Percentiles rank a stretch among this genome's conserved stretches.
phyloP scores from a whole-genome alignment of 1,140 invertebrate species.

The Bombus confusus region DNA sequence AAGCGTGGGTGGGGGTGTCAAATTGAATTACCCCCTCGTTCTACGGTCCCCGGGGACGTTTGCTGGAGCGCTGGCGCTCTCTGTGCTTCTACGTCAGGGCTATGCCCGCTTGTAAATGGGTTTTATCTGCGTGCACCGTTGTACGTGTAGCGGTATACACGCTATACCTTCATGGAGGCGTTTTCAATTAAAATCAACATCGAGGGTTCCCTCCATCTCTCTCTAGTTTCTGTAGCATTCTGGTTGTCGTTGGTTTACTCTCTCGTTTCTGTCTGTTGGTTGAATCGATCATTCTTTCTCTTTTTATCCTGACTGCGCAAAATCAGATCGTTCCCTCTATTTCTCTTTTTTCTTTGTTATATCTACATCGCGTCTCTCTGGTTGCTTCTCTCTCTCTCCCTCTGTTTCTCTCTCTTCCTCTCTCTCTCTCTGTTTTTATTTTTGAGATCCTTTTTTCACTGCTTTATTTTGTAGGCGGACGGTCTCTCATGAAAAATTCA shows the following conservation, averaged over 20 bases:
- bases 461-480: background rate
- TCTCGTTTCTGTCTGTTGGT: slow-evolving; percentile 1
- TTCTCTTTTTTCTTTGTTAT: background rate
- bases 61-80: slow-evolving; percentile 70
- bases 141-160: slow-evolving; percentile 35
- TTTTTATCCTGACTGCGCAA: slow-evolving; percentile 33
- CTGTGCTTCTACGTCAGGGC: slow-evolving; percentile 54
- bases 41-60: slow-evolving; percentile 75
- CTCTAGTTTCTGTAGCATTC: background rate
- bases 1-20: slow-evolving; percentile 81
- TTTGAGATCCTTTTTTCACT: background rate
- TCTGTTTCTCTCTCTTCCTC: background rate
- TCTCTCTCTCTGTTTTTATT: background rate
- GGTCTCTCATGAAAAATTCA: slow-evolving; percentile 54
- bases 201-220: slow-evolving; percentile 50
- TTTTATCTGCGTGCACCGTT: slow-evolving; percentile 55
- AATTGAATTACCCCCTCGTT: slow-evolving; percentile 80
- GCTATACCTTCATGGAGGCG: slow-evolving; percentile 71
- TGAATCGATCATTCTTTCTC: slow-evolving; percentile 9
- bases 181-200: slow-evolving; percentile 80
- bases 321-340: slow-evolving; percentile 18
- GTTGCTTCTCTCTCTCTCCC: background rate
- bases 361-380: background rate
- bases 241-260: background rate
- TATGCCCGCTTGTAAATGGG: slow-evolving; percentile 43